Evolutionary conservation across 2,797 vertebrate species (phyloP), one percentile per base, ranked within the genome.

Genomic region (Leptoclinus maculatus): DNA sequence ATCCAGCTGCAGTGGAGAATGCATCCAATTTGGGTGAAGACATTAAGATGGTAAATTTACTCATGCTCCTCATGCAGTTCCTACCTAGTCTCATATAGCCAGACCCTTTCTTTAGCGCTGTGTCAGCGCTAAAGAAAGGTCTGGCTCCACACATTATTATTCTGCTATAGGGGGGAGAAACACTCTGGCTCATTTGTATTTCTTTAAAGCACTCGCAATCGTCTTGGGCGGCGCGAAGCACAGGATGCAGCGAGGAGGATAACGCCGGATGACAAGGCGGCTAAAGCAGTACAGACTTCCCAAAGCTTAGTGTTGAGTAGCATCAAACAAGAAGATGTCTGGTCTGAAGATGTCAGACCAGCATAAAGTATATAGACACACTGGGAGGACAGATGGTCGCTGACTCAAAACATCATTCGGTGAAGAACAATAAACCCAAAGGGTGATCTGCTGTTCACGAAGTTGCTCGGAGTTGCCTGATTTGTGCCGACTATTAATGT

Each of bases 401-500:
- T 73, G 49, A 17, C 60, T 72, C 38, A 82, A 83, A 85, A 63
- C 60, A 39, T 41, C 14, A 62, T 71, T 74, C 59, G 27, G 59
- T 64, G n/a, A 21, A 65, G 43, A 65, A 66, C n/a, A n/a, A 49
- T 2, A 47, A 45, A 70, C 39, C 78, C 47, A 45, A 66, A 53
- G 36, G 3, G 27, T 2, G 34, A 45, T 41, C 12, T 36, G 36
- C 5, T 23, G n/a, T 34, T 10, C 9, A 59, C 17, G 2, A 68
- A 51, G 63, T 41, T 38, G 49, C 60, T 69, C 32, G 68, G 23
- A 76, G 49, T 51, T 36, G 34, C 25, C 65, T 65, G 62, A 83
- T 81, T 85, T 87, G 27, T 72, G 59, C 59, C 74, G 65, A 80
- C 65, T 69, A 51, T 78, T 62, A 71, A 81, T 76, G 57, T 32